Evolutionary conservation across 2,113 vertebrate genomes (phyloP), one percentile per base, ranked within the genome.

Genomic region (Globicephala melas): DNA sequence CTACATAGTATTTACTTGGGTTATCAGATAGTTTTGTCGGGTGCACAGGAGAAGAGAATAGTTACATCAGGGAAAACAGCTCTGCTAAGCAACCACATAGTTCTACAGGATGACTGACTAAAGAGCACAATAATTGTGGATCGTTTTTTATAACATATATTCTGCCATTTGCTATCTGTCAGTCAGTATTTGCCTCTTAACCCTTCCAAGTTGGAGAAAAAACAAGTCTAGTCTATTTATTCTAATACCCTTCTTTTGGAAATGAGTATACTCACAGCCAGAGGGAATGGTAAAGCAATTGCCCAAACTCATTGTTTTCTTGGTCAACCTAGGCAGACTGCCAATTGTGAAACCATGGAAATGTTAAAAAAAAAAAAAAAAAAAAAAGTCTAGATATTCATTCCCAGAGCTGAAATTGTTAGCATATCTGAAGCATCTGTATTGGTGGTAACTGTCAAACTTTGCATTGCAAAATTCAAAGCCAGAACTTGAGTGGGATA

Each of bases 401-500:
- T 60, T 94, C 50, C 55, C 26, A 28, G 86, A 80, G 70, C 44
- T 71, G 60, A 87, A 92, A 76, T 80, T 53, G 60, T 85, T 92
- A 90, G 53, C 63, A 58, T 95, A 80, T 80, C 84, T 92, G 83
- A 95, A 90, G 79, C 21, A 94, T 94, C 70, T 92, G 68, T 77
- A 87, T 88, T 90, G 44, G 74, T 73, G 79, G 68, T 90, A 92
- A 81, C 95, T 92, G 74, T 97, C 74, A 95, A 94, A 84, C 58
- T 89, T 77, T 21, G 82, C 73, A 55, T n/a, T 76, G 36, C 50
- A 95, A 95, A 96, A 96, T 71, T 38, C 82, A 95, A 96, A 96
- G 85, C 63, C 84, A 96, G 94, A 88, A 90, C 65, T n/a, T 92
- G 90, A 96, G 70, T 90, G 74, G 70, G 92, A 71, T 94, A 96